Evolutionary conservation across 2,113 vertebrate species (phyloP).

Genomic region (Leptobrachium leishanense): DNA sequence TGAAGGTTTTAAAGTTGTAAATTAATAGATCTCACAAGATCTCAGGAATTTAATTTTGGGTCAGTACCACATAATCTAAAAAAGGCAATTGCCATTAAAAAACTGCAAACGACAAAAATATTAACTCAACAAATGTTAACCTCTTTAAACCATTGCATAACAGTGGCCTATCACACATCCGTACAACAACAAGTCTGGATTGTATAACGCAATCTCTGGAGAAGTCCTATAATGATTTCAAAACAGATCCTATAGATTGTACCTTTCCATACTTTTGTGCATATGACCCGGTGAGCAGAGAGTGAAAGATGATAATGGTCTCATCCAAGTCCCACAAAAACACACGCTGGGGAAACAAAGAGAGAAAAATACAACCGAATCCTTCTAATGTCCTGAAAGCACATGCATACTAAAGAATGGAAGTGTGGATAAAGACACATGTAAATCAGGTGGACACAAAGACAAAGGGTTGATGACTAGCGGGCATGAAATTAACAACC

Average conservation of each 20-base stretch:
- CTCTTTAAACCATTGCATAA: no score
- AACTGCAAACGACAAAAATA: no score
- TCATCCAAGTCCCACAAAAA: slow-evolving; percentile 98
- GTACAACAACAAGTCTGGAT: no score
- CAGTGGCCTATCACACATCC: no score
- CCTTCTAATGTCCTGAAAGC: slow-evolving; percentile 18
- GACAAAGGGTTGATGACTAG: neutral
- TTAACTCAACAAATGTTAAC: no score
- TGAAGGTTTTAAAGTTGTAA: no score
- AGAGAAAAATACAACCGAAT: slow-evolving; percentile 45
- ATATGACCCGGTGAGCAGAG: slow-evolving; percentile 93
- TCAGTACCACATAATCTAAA: no score
- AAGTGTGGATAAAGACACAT: neutral
- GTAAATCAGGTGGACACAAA: neutral
- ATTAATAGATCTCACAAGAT: no score
- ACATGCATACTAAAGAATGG: slow-evolving; percentile 16
- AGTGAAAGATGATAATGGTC: slow-evolving; percentile 98
- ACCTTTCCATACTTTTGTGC: slow-evolving; percentile 98
- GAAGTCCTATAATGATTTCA: neutral
- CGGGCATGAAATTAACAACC: no score
- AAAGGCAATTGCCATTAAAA: no score
- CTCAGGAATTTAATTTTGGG: no score
- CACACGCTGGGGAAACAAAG: slow-evolving; percentile 73
- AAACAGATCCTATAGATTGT: slow-evolving; percentile 9
- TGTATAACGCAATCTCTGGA: no score